Percentiles rank a stretch among this genome's conserved stretches.
Evolutionary conservation across 2,113 vertebrate genomes (phyloP).

Genomic region (Poeciliopsis turrubarensis): DNA sequence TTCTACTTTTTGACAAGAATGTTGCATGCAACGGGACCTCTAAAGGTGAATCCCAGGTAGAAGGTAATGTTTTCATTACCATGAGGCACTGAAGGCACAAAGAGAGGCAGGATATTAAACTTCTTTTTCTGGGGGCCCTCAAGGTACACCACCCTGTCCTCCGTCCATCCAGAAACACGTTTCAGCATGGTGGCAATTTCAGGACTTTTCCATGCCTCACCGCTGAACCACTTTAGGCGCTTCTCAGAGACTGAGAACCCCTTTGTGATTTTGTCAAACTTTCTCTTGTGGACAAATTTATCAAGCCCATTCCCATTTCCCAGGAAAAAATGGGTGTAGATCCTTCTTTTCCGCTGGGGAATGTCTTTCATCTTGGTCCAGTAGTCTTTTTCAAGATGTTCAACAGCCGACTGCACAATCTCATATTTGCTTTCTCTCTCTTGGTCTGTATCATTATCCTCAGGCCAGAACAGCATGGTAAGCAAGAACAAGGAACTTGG

Average conservation of each 20-base stretch:
- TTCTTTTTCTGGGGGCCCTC: constrained; percentile 64
- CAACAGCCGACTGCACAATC: constrained; percentile 76
- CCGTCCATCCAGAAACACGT: constrained; percentile 83
- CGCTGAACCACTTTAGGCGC: constrained; percentile 80
- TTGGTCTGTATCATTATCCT: constrained; percentile 68
- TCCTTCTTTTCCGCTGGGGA: constrained; percentile 75
- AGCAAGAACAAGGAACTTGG: constrained; percentile 79
- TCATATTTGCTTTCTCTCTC: constrained; percentile 76
- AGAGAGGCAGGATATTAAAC: constrained; percentile 68
- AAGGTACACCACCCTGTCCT: constrained; percentile 78
- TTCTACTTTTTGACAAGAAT: constrained; percentile 44
- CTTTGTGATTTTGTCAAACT: constrained; percentile 72
- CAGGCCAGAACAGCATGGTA: constrained; percentile 85
- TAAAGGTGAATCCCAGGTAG: constrained; percentile 66
- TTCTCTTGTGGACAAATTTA: constrained; percentile 82
- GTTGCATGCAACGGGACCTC: constrained; percentile 75
- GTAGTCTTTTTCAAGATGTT: constrained; percentile 70
- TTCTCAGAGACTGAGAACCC: constrained; percentile 72
- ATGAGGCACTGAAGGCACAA: constrained; percentile 72
- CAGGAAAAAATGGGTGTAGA: constrained; percentile 83
- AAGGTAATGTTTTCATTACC: constrained; percentile 80
- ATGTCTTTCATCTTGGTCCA: constrained; percentile 80
- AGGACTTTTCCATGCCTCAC: constrained; percentile 72
- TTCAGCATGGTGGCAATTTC: constrained; percentile 67
- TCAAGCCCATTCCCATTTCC: constrained; percentile 77